Evolutionary conservation across 2,113 vertebrate species (phyloP).

Genomic region (Saguinus midas): DNA sequence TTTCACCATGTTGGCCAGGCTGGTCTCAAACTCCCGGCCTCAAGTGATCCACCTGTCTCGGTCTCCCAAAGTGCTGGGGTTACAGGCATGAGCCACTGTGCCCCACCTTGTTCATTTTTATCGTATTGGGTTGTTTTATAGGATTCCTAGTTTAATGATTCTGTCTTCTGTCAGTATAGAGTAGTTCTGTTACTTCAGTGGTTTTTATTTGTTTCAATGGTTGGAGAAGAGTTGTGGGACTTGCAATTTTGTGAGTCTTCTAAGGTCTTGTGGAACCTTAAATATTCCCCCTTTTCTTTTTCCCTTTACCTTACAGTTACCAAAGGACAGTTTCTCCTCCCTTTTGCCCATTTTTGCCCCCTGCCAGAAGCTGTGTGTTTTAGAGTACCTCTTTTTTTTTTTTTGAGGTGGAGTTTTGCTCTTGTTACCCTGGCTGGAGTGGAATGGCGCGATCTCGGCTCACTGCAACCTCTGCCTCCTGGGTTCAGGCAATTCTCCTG

Average conservation of each 20-base stretch:
- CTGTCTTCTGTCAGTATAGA: neutral
- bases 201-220: conserved; percentile 23
- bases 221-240: neutral
- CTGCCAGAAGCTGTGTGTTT: neutral
- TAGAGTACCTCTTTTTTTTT: neutral
- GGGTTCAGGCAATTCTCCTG: too few relatives aligned
- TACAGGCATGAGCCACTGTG: neutral
- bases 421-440: too few relatives aligned
- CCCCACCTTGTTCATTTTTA: neutral
- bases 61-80: neutral
- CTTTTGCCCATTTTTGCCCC: neutral
- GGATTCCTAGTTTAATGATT: neutral
- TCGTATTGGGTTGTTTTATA: neutral
- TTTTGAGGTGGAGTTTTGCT: too few relatives aligned
- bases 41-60: neutral
- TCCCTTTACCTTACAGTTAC: neutral
- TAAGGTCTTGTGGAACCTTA: neutral
- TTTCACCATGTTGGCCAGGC: neutral
- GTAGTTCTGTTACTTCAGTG: neutral
- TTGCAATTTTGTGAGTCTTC: neutral
- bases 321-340: neutral
- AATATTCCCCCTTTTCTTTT: neutral
- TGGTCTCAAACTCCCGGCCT: neutral
- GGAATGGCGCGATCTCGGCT: too few relatives aligned
- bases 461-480: too few relatives aligned